Base-by-base conservation (phyloP, 2,113 vertebrate species). In the Alces alces region DNA sequence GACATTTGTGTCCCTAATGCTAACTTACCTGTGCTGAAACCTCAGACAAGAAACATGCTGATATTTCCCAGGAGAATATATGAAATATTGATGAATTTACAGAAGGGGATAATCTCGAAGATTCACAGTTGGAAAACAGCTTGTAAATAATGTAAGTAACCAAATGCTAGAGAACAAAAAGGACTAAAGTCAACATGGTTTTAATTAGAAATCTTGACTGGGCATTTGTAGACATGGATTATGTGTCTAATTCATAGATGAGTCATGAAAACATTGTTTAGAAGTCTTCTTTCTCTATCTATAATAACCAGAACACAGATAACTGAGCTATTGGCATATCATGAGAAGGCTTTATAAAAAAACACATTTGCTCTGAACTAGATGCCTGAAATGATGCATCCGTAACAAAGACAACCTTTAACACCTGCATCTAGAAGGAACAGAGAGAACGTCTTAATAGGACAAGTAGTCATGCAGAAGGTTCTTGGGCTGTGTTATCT, bases 51-150 rank as follows among this genome's bases (percentile, higher is more conserved):
- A 76, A 94, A 86, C 9, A n/a, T 21, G 82, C 1, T 91, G 12
- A n/a, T 84, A 55, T 86, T 94, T 90, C 43, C 58, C 36, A 90
- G 91, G 27, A 87, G 21, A 86, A 57, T 78, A 87, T 52, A 87
- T 61, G 57, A 96, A 91, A 86, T 57, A 93, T 14, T 92, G 83
- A 93, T 78, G 3, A 89, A 83, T 87, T 89, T 96, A 88, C 11
- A 90, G n/a, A 50, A 39, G 2, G 8, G 43, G 25, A 92, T 82
- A 88, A 79, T 70, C n/a, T 50, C 66, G 30, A 97, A 89, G 79
- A 92, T 50, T 73, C 43, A n/a, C 15, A 89, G 39, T 89, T 89
- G 57, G 23, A 15, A 79, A 73, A 93, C 11, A 93, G 15, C 60
- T 88, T 55, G 28, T 86, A 55, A 97, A 82, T 92, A 88, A 95